phyloP scores from a whole-genome alignment of 2,888 invertebrate genomes.

The Lingula anatina region DNA sequence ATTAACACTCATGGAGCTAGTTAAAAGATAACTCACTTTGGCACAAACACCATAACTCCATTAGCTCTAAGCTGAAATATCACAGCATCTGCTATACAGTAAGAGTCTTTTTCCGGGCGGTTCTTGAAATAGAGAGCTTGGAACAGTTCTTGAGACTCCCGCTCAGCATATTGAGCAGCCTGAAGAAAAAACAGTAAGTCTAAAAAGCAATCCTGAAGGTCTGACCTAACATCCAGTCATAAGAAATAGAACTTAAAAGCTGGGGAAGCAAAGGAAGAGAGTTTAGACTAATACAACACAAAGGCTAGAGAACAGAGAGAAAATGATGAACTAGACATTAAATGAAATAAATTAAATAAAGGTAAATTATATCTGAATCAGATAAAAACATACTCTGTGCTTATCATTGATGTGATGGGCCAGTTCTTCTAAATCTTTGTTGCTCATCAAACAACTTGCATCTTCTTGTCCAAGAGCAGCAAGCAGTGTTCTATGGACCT shows the following conservation, averaged over 20 bases:
- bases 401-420: constrained; percentile 45
- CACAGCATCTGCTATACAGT: constrained; percentile 42
- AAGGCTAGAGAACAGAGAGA: too few relatives aligned
- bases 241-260: too few relatives aligned
- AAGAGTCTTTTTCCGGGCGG: constrained; percentile 25
- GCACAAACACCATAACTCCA: constrained; percentile 46
- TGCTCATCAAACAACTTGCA: constrained; percentile 17
- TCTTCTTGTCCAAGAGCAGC: constrained; percentile 25
- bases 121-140: constrained; percentile 46
- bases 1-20: too few relatives aligned
- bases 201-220: too few relatives aligned
- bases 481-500: constrained; percentile 48
- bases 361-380: too few relatives aligned
- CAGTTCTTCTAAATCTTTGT: constrained; percentile 33
- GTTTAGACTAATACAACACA: too few relatives aligned
- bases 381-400: constrained; percentile 31
- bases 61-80: constrained; percentile 45
- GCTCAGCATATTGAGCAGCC: constrained; percentile 49
- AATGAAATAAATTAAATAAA: too few relatives aligned
- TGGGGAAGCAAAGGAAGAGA: too few relatives aligned
- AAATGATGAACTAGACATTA: too few relatives aligned
- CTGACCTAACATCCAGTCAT: too few relatives aligned
- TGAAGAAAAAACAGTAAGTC: constrained; percentile 18
- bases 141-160: constrained; percentile 46
- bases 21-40: constrained; percentile 24